Evolutionary conservation across 2,113 vertebrate species (phyloP).

Genomic region (Ictalurus furcatus): DNA sequence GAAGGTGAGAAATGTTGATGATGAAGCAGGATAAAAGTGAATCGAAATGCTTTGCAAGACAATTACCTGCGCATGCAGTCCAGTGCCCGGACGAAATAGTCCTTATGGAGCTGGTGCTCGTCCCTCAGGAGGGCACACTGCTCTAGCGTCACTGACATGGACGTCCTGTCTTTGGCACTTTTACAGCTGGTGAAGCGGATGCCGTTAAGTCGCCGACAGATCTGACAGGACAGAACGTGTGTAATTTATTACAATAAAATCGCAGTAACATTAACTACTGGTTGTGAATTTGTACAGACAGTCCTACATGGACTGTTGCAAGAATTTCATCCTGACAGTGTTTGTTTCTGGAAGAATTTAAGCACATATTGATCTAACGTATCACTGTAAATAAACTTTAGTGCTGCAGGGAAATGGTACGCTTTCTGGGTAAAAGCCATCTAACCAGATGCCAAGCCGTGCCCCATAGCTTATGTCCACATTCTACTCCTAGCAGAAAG

Average conservation of each 20-base stretch:
- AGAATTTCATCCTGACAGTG: background rate
- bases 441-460: background rate
- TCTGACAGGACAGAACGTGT: conserved; percentile 67
- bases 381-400: background rate
- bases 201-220: conserved; percentile 93
- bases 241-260: background rate
- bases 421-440: background rate
- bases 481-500: background rate
- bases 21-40: background rate
- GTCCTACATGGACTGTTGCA: too few species aligned
- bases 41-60: background rate
- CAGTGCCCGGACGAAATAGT: conserved; percentile 90
- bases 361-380: background rate
- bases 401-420: background rate
- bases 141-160: conserved; percentile 97
- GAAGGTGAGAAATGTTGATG: conserved; percentile 2
- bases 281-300: background rate
- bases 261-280: background rate
- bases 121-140: conserved; percentile 93
- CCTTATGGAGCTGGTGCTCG: conserved; percentile 93
- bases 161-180: conserved; percentile 99
- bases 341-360: background rate
- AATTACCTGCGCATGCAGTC: conserved; percentile 96
- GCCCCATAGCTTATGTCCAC: background rate
- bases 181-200: conserved; percentile 98